Base-by-base conservation (phyloP, 2,888 invertebrate genomes). In the Acronicta alni region DNA sequence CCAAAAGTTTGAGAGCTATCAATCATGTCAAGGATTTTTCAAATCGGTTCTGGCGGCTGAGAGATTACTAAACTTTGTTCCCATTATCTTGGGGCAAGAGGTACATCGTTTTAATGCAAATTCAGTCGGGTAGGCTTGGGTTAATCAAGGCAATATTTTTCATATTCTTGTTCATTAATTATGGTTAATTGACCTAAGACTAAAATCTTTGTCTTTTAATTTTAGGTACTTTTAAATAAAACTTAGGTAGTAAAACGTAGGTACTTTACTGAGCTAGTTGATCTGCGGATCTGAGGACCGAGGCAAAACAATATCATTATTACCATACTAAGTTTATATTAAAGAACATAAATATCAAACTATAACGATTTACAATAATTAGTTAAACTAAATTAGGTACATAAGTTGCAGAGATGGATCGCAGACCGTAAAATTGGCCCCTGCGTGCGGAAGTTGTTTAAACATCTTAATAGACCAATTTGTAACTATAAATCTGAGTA, bases 401-500 rank as follows among this genome's bases (percentile, higher is more conserved):
- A 23, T 44, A 48, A 72, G 54, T 52, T 37, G 30, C 23, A 43
- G 41, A 44, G 61, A 57, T 48, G 57, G 71, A 66, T 70, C 61
- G 60, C 48, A 39, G 15, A 47, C 67, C 67, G 67, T 77, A 64
- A 75, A 78, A 75, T 75, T 65, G 65, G 72, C 62, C 60, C 63
- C 59, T 71, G 57, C 72, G 72, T 75, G 60, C 78, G 78, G 72
- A 77, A 77, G 57, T 75, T 63, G 57, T 66, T 75, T 71, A 63
- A 63, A 57, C 48, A 65, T 65, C 68, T 77, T 75, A 62, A 77
- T 78, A 75, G 72, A 57, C 75, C 78, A 75, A 75, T 75, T 75
- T 75, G 78, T 77, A 71, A 67, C 72, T 58, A 77, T 75, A 75
- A 78, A 71, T 77, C 52, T 60, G 44, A 45, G 56, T 65, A 71